Base-by-base conservation (phyloP, 2,888 invertebrate genomes). In the Charanyca ferruginea region DNA sequence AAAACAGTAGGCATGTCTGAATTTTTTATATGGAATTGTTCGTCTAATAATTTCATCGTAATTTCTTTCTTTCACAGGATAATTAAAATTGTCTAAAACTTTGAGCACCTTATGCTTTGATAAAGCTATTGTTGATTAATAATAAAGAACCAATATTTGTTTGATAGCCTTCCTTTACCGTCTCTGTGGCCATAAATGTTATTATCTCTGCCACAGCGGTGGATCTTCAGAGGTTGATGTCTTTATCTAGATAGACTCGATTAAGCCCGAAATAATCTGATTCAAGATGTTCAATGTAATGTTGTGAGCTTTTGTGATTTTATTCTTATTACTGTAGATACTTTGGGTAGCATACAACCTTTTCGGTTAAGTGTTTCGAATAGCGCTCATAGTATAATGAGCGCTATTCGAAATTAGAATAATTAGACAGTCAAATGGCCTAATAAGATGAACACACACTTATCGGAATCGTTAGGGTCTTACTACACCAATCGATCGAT, bases 71-170 rank as follows among this genome's bases (percentile, higher is more conserved):
- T 5, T 28, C 4, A 28, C 3, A 28, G 28, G 4, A 38, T 16
- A 38, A 38, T 38, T 13, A 6, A 25, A 3, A 11, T 9, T 44
- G 18, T 41, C 28, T 18, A 11, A 13, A 48, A 72, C 42, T 47
- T 75, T 75, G 55, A 52, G 47, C 6, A 48, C 32, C 70, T 22
- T 35, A 23, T 4, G 13, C 4, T 48, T 53, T 41, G 6, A 48
- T 63, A 49, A 55, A 69, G 62, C 22, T 75, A 55, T 68, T 75
- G 51, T 68, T 55, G 70, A 60, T 73, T 55, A 55, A 66, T 66
- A 74, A 74, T 74, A 52, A 63, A 73, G 63, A 44, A 35, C 42
- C 63, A 73, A 63, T 73, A 73, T 68, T 60, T 48, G 52, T 60
- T 77, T 54, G 38, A 67, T 58, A 61, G 42, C 41, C 4, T 47